Evolutionary conservation across 2,888 invertebrate genomes (phyloP).

Genomic region (Megalurothrips usitatus): DNA sequence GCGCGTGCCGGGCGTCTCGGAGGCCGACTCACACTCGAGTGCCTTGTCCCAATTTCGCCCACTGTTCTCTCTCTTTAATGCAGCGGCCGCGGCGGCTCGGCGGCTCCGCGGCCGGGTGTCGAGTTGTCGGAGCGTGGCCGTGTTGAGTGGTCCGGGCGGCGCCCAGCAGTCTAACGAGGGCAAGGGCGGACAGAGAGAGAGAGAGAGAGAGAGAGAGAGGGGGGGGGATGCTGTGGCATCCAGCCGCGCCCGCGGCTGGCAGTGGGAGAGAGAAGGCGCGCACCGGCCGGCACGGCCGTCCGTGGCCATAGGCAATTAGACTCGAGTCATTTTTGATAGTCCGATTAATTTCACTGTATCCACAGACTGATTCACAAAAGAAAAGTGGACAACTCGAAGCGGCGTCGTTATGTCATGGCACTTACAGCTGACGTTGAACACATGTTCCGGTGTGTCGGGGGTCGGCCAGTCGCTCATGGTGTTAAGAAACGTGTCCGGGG

Average conservation of each 20-base stretch:
- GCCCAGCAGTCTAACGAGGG: constrained; percentile 1
- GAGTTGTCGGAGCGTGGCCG: background rate
- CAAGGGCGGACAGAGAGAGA: background rate
- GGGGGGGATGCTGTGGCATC: too few species aligned
- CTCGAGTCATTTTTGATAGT: too few species aligned
- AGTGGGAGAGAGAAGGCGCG: too few species aligned
- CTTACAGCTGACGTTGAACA: background rate
- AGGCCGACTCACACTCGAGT: background rate
- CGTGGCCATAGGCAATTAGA: too few species aligned
- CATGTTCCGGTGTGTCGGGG: constrained; percentile 4
- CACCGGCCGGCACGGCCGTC: too few species aligned
- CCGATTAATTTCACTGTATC: too few species aligned
- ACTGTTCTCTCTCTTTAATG: constrained; percentile 16
- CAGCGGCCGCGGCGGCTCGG: background rate
- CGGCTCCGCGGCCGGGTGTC: background rate
- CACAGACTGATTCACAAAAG: too few species aligned
- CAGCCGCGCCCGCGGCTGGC: too few species aligned
- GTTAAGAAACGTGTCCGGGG: background rate
- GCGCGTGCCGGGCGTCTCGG: background rate
- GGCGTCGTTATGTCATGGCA: too few species aligned
- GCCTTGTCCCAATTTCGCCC: constrained; percentile 14
- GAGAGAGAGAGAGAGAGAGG: background rate
- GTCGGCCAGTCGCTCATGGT: constrained; percentile 20
- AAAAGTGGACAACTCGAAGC: too few species aligned
- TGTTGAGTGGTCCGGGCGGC: background rate